phyloP scores from a whole-genome alignment of 2,797 vertebrate species.

The Nothura maculosa region DNA sequence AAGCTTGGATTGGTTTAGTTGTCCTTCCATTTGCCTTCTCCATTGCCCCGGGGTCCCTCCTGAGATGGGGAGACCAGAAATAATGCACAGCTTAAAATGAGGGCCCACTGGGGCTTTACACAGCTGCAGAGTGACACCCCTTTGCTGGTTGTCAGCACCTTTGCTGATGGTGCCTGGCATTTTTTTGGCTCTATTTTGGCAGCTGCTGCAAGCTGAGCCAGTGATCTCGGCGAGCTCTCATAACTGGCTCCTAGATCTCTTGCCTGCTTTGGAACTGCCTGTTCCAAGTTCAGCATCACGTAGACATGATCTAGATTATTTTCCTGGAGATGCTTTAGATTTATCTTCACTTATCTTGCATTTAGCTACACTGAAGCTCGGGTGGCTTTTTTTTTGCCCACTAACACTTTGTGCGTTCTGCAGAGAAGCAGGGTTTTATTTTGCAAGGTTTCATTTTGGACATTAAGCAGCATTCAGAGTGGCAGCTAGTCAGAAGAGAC shows the following conservation, averaged over 20 bases:
- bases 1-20: background rate
- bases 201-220: background rate
- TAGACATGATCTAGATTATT: accelerated
- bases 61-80: background rate
- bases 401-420: background rate
- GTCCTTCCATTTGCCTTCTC: background rate
- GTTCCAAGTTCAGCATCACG: background rate
- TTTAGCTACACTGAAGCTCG: background rate
- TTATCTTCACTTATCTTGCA: no score
- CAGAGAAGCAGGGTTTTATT: background rate
- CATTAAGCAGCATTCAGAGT: background rate
- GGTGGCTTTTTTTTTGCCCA: background rate
- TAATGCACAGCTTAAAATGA: background rate
- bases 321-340: background rate
- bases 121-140: background rate
- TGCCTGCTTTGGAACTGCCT: background rate
- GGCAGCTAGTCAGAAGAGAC: background rate
- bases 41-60: background rate
- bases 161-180: background rate
- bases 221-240: background rate
- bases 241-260: accelerated
- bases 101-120: background rate
- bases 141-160: background rate
- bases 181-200: background rate
- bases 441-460: background rate